phyloP scores from a whole-genome alignment of 2,113 vertebrate species.

The Danio rerio region GRCz12tu NC_133183.1:17087001-17087500 shows the following conservation, averaged over 20 bases:
- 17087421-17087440: constrained; percentile 1
- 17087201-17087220: constrained; percentile 59
- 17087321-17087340: constrained; percentile 31
- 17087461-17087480: neutral
- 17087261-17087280: constrained; percentile 52
- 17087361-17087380: constrained; percentile 10
- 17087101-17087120: constrained; percentile 67
- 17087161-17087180: constrained; percentile 67
- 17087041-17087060: constrained; percentile 79
- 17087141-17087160: constrained; percentile 71
- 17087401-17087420: neutral
- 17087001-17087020: constrained; percentile 78
- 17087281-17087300: constrained; percentile 32
- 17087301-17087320: constrained; percentile 51
- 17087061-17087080: constrained; percentile 78
- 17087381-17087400: constrained; percentile 18
- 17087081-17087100: constrained; percentile 71
- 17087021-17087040: constrained; percentile 83
- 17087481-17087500: neutral
- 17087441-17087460: neutral
- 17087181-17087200: constrained; percentile 60
- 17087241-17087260: constrained; percentile 62
- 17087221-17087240: constrained; percentile 45
- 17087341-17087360: constrained; percentile 5
- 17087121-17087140: constrained; percentile 59